Conservation (phyloP, 2,113 vertebrate genomes). For the Dissostichus mawsoni region DNA sequence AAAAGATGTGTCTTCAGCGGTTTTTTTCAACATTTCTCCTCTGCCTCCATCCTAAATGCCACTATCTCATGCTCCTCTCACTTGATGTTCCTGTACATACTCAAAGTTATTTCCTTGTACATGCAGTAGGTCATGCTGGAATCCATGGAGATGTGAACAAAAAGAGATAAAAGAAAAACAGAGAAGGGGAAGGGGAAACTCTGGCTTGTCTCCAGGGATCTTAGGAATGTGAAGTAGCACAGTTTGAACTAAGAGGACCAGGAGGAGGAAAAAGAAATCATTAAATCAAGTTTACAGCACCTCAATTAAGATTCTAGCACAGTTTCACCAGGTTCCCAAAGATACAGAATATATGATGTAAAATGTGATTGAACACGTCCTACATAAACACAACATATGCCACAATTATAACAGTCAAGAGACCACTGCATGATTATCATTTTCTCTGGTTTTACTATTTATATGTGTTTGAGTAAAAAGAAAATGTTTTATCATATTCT, state of each 20-base stretch:
- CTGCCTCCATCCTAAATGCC: not conserved
- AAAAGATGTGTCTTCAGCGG: too few relatives aligned
- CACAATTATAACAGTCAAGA: too few relatives aligned
- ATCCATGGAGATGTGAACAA: not conserved
- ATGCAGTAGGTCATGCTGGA: not conserved
- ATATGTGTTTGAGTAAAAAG: too few relatives aligned
- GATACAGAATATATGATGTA: not conserved
- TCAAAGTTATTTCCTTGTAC: not conserved
- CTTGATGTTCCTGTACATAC: not conserved
- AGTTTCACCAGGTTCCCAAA: constrained; percentile 8
- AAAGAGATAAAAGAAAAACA: not conserved
- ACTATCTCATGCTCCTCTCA: not conserved
- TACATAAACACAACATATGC: too few relatives aligned
- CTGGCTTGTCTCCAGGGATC: constrained; percentile 6
- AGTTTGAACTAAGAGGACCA: not conserved
- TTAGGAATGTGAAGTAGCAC: constrained; percentile 35
- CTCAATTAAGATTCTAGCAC: constrained; percentile 25
- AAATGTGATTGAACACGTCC: not conserved
- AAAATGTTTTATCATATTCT: too few relatives aligned
- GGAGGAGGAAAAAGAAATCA: constrained; percentile 27
- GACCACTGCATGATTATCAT: too few relatives aligned
- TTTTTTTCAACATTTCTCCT: too few relatives aligned
- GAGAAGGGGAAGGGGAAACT: not conserved
- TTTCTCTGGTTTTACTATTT: too few relatives aligned
- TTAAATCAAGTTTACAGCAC: constrained; percentile 42